phyloP scores from a whole-genome alignment of 2,888 invertebrate species.

The Argynnis bischoffii region DNA sequence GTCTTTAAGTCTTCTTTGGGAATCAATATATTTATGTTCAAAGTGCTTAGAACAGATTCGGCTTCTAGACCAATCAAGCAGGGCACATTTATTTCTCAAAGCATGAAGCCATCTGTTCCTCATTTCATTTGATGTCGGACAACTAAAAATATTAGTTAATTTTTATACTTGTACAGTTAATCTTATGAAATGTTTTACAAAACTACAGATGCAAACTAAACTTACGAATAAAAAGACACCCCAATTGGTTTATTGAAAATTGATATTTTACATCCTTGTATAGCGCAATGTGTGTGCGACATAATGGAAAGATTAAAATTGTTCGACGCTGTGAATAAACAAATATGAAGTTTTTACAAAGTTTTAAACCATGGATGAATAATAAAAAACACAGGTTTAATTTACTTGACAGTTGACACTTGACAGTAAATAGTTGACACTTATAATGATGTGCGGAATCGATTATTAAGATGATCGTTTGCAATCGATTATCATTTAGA shows the following conservation, averaged over 20 bases:
- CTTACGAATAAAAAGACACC: conserved; percentile 64
- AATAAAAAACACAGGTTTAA: neutral
- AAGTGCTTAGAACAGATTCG: conserved; percentile 73
- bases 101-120: conserved; percentile 65
- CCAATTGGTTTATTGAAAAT: conserved; percentile 61
- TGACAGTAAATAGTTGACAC: neutral
- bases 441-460: no score
- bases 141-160: conserved; percentile 50
- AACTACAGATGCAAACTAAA: conserved; percentile 23
- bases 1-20: conserved; percentile 58
- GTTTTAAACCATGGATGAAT: no score
- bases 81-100: conserved; percentile 60
- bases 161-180: conserved; percentile 15
- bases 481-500: no score
- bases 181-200: neutral
- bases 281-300: conserved; percentile 58
- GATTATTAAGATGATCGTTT: no score
- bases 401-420: conserved; percentile 3
- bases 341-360: no score
- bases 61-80: conserved; percentile 66
- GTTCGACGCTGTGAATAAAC: neutral
- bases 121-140: conserved; percentile 60
- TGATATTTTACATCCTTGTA: conserved; percentile 64
- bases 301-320: conserved; percentile 42
- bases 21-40: conserved; percentile 65